A percentile compares a stretch with the other conserved stretches of the same genome.
Evolutionary conservation across 1,140 invertebrate species (phyloP).

Genomic region (Leptinotarsa defecta): DNA sequence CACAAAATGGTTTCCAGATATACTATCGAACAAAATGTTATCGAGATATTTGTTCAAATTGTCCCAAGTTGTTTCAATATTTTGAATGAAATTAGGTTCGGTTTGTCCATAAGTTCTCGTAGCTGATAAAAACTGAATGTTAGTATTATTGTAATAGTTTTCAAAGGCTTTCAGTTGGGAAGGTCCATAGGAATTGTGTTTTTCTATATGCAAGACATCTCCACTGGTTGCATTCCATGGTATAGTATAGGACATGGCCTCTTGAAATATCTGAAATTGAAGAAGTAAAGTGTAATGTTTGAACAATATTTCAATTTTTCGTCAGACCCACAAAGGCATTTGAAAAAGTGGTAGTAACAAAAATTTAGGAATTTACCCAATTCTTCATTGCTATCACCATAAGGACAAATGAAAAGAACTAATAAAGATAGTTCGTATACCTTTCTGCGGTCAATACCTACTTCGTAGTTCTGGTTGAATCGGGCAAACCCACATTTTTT

Average conservation of each 20-base stretch:
- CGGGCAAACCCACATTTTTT: too few relatives aligned
- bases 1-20: slow-evolving; percentile 44
- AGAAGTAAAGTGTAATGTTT: background rate
- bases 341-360: too few relatives aligned
- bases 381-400: background rate
- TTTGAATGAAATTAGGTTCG: slow-evolving; percentile 38
- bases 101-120: slow-evolving; percentile 31
- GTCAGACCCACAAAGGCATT: background rate
- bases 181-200: slow-evolving; percentile 46
- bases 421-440: too few relatives aligned
- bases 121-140: slow-evolving; percentile 36
- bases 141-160: slow-evolving; percentile 25
- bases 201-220: slow-evolving; percentile 37
- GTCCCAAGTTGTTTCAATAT: slow-evolving; percentile 45
- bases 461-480: too few relatives aligned
- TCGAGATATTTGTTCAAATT: slow-evolving; percentile 45
- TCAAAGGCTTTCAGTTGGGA: slow-evolving; percentile 29
- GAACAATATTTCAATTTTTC: background rate
- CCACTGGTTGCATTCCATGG: slow-evolving; percentile 42
- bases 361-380: too few relatives aligned
- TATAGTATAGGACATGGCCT: slow-evolving; percentile 43
- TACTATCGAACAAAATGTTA: slow-evolving; percentile 40
- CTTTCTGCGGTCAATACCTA: too few relatives aligned
- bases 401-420: background rate
- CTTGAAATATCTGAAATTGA: slow-evolving; percentile 36